These are phyloP conservation scores for Crypturellus tataupa DNA, from an alignment of 2,797 vertebrate genomes.

Conservation along the genomic window DNA sequence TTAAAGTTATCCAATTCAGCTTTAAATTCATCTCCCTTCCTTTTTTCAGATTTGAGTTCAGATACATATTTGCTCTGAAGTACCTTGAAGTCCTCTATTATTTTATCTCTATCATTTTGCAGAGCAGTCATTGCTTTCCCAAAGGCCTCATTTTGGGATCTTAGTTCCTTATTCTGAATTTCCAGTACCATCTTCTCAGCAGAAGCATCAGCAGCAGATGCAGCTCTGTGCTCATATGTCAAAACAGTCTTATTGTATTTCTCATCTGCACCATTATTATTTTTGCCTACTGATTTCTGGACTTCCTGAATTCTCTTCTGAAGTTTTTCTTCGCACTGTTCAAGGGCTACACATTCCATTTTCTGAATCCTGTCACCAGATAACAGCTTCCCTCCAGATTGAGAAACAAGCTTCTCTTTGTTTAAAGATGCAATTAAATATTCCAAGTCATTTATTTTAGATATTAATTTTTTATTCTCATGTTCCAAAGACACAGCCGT, in stretches of 20 bases:
- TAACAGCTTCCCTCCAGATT: slow-evolving; percentile 49
- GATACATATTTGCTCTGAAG: slow-evolving; percentile 82
- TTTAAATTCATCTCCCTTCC: slow-evolving; percentile 78
- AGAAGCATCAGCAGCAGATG: slow-evolving; percentile 65
- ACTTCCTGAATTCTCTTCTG: slow-evolving; percentile 68
- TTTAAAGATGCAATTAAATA: slow-evolving; percentile 72
- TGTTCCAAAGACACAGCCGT: slow-evolving; percentile 61
- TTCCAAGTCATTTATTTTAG: slow-evolving; percentile 74
- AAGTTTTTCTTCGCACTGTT: slow-evolving; percentile 57
- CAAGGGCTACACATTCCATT: slow-evolving; percentile 33
- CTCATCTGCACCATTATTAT: slow-evolving; percentile 66
- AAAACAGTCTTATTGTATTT: slow-evolving; percentile 69
- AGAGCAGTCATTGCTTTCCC: slow-evolving; percentile 88
- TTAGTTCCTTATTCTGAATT: slow-evolving; percentile 78
- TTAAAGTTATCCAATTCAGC: slow-evolving; percentile 76
- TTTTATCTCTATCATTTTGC: slow-evolving; percentile 88
- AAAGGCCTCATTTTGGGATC: slow-evolving; percentile 86
- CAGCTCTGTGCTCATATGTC: slow-evolving; percentile 60
- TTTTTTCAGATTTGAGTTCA: slow-evolving; percentile 81
- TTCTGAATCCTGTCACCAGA: neutral
- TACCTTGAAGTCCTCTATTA: slow-evolving; percentile 87
- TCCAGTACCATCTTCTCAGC: slow-evolving; percentile 76
- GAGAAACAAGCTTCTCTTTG: slow-evolving; percentile 73
- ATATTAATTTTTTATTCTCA: slow-evolving; percentile 80
- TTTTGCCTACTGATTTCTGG: slow-evolving; percentile 73